Percentiles rank a stretch among this genome's conserved stretches.
Evolutionary conservation across 2,888 invertebrate genomes (phyloP).

Genomic region (Lasioglossum calceatum): DNA sequence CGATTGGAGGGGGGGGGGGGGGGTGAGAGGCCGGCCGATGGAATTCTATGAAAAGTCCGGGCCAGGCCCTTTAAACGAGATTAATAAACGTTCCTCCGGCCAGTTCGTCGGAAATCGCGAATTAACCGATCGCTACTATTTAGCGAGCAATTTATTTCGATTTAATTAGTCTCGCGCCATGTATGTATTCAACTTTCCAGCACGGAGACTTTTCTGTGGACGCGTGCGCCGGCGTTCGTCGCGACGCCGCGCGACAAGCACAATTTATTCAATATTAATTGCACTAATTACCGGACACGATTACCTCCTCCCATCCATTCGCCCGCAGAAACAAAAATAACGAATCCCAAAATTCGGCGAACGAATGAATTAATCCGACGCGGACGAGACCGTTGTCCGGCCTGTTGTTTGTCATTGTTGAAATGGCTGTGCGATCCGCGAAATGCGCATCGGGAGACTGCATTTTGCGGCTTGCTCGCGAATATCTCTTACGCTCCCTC

Average conservation of each 20-base stretch:
- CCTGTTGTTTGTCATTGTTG: conserved; percentile 6
- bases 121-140: conserved; percentile 7
- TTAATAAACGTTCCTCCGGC: conserved; percentile 33
- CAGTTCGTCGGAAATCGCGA: conserved; percentile 1
- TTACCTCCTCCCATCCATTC: conserved; percentile 15
- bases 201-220: not conserved
- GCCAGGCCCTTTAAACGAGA: conserved; percentile 39
- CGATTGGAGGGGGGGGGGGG: conserved; percentile 23
- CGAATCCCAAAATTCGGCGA: not conserved
- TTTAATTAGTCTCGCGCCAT: not conserved
- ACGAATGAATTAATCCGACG: conserved; percentile 35
- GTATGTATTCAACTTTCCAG: not conserved
- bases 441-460: not conserved
- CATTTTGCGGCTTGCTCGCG: not conserved
- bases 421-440: not conserved
- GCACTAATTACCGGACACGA: conserved; percentile 32
- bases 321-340: conserved; percentile 25
- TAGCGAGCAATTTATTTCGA: conserved; percentile 38
- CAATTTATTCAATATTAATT: conserved; percentile 45
- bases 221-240: not conserved
- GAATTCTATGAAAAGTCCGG: conserved; percentile 42
- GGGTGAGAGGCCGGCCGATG: conserved; percentile 14
- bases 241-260: not conserved
- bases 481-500: not conserved
- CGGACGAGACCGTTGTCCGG: not conserved